These are phyloP conservation scores for Amazona vittata DNA, from an alignment of 2,113 vertebrate genomes.

Conservation along the genomic window DNA sequence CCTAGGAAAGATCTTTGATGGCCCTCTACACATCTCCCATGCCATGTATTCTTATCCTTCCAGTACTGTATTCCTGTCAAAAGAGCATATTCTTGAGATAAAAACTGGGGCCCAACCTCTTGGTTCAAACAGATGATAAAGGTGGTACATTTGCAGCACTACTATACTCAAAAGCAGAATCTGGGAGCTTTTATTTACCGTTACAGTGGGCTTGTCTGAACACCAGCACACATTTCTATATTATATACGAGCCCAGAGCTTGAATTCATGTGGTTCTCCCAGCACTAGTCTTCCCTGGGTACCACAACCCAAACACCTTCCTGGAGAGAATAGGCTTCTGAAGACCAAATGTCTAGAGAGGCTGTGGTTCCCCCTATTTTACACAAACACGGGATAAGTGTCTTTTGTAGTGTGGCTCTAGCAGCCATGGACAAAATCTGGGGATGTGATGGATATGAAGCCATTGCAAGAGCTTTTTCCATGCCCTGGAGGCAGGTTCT, in stretches of 20 bases:
- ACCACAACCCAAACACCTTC: background rate
- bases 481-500: background rate
- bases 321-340: background rate
- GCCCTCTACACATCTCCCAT: rapidly evolving
- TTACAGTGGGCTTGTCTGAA: background rate
- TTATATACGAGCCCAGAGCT: background rate
- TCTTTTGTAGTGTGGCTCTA: background rate
- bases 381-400: background rate
- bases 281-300: rapidly evolving
- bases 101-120: background rate
- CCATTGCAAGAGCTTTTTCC: background rate
- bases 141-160: background rate
- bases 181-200: background rate
- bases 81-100: background rate
- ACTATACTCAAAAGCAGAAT: background rate
- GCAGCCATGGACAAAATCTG: rapidly evolving
- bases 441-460: rapidly evolving
- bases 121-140: rapidly evolving
- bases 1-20: background rate
- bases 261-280: background rate
- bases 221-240: background rate
- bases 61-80: background rate
- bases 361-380: background rate
- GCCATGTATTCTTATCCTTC: background rate
- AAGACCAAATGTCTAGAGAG: background rate